Base-by-base conservation (phyloP, 2,113 vertebrate genomes). In the Cyrtonyx montezumae region DNA sequence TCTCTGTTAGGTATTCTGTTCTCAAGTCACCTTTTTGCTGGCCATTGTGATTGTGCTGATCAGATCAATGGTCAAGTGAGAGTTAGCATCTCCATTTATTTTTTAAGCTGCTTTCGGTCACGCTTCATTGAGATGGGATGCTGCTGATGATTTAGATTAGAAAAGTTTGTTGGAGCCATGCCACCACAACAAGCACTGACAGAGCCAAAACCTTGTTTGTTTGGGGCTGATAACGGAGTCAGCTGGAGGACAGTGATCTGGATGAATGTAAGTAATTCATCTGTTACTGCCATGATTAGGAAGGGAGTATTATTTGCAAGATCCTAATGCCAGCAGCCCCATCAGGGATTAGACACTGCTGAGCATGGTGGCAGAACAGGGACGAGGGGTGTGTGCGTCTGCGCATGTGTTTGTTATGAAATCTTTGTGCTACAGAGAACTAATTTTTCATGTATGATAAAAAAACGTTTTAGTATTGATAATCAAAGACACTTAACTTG, bases 181-280 rank as follows among this genome's bases (percentile, higher is more conserved):
- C 68, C 34, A 75, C 61, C 30, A 22, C 42, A 76, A 19, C 87
- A 79, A 46, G 34, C 51, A 56, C 16, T 79, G 73, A 42, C 40
- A 86, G 51, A 81, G 77, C 85, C 61, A 88, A 88, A 94, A 70
- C 28, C 45, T 83, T 90, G 34, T 51, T 94, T 95, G 15, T 91
- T 90, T 91, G 46, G 15, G 34, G 34, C 51, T 86, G 85, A 63
- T 93, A 71, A 85, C 90, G 59, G 55, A 80, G 71, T 45, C 68
- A 42, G 61, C 58, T 63, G 66, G 87, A 87, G 79, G 68, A 93
- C 63, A 63, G 6, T 58, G 63, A 67, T 91, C 59, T 74, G 71
- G n/a, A 58, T 46, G 40, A 79, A 62, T 62, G 15, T 58, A 82
- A 82, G 81, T 91, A 83, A 67, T 77, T 95, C 5, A 20, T 79